Base-by-base conservation (phyloP, 2,888 invertebrate genomes). In the Synanthedon myopaeformis region DNA sequence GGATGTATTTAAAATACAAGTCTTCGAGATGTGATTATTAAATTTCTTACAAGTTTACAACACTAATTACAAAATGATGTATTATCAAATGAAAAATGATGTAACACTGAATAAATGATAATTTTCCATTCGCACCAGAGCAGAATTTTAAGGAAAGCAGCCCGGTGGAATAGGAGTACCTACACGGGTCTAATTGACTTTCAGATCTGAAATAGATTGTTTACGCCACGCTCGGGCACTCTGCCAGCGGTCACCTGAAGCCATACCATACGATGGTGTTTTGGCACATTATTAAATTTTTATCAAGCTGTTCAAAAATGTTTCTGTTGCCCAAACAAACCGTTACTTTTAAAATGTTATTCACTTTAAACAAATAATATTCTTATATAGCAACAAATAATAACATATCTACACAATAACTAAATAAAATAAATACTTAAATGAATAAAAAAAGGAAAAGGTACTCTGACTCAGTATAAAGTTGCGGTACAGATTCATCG, bases 151-250 rank as follows among this genome's bases (percentile, higher is more conserved):
- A 60, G 61, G 63, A 65, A 74, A 71, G 67, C 69, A 60, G 56
- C 56, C 65, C 59, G 65, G 64, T 66, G 64, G 69, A 70, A 72
- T 70, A 74, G 70, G 69, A 76, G 74, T 72, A 72, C 14, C 10
- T 51, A 51, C 69, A 64, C 66, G 67, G 73, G 61, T 67, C 59
- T 59, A 75, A 77, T 79, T 77, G 74, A 74, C 74, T 78, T 76
- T 70, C 69, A 72, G 77, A 76, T 77, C 82, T 75, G 74, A 86
- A 86, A 86, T 85, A 86, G 84, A 80, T 80, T 86, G 85, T 86
- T 86, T 85, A 85, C 84, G 80, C 79, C 77, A 74, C 73, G 71
- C 71, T 69, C 71, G 73, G 86, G 86, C 86, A 67, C 58, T 50
- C 55, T 74, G 86, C 87, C 86, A 85, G 75, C 73, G 68, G 76